Conservation (phyloP, 2,888 invertebrate genomes). For the Nemoura dubitans region DNA sequence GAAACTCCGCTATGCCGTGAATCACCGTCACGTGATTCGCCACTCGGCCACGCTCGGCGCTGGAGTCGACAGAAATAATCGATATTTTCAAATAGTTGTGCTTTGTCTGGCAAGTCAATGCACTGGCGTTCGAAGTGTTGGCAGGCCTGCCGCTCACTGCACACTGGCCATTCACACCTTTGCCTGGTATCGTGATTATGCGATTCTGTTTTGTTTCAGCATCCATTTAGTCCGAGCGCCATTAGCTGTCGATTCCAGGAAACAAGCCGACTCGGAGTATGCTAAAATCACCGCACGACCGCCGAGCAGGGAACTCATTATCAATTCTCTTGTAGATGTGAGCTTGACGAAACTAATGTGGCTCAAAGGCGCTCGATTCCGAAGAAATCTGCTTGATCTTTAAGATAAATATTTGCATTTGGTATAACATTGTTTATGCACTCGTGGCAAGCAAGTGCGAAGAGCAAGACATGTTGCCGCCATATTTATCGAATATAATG, state of each 20-base stretch:
- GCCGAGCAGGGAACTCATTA: neutral
- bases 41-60: too few species aligned
- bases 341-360: neutral
- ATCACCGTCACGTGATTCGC: too few species aligned
- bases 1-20: too few species aligned
- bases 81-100: neutral
- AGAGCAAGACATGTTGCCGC: neutral
- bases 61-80: neutral
- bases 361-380: neutral
- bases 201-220: neutral
- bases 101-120: neutral
- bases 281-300: neutral
- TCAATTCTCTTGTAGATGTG: too few species aligned
- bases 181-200: neutral
- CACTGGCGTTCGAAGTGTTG: neutral
- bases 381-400: neutral
- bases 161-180: neutral
- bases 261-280: neutral
- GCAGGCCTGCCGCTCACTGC: neutral
- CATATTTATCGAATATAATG: too few species aligned
- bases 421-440: neutral
- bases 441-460: neutral
- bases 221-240: neutral
- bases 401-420: neutral
- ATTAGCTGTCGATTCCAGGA: neutral